Conservation (phyloP, 2,113 vertebrate species). For the Oreochromis niloticus region DNA sequence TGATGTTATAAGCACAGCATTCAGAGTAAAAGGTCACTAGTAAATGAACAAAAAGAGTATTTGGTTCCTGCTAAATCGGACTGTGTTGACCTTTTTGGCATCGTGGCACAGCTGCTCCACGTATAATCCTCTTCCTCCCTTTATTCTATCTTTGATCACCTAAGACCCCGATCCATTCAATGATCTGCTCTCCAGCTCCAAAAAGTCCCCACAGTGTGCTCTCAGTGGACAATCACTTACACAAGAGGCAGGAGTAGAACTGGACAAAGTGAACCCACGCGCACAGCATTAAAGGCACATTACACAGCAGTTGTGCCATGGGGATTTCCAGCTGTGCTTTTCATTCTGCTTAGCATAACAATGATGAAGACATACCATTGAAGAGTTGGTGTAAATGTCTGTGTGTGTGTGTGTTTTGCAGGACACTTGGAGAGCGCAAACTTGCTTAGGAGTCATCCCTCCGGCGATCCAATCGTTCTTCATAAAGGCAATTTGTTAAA, state of each 20-base stretch:
- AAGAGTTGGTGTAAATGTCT: background rate
- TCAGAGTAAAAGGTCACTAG: conserved; percentile 33
- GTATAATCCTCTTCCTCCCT: background rate
- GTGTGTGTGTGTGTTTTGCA: conserved; percentile 43
- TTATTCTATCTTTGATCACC: background rate
- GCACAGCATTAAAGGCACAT: background rate
- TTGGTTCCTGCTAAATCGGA: background rate
- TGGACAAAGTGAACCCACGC: conserved; percentile 11
- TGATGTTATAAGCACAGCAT: conserved; percentile 25
- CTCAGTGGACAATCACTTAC: conserved; percentile 1
- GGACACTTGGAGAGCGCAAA: conserved; percentile 28
- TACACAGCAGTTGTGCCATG: background rate
- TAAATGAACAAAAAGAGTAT: background rate
- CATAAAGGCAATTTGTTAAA: conserved; percentile 25
- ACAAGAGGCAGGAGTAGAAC: background rate
- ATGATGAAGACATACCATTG: background rate
- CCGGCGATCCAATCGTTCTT: conserved; percentile 17
- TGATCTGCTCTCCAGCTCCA: background rate
- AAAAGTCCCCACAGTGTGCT: conserved; percentile 16
- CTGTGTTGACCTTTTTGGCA: conserved; percentile 11
- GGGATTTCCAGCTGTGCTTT: background rate
- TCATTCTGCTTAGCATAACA: background rate
- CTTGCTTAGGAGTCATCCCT: conserved; percentile 35
- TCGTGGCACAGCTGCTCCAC: conserved; percentile 19
- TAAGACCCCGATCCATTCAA: background rate